These are phyloP conservation scores for Cheilosia scutellata DNA, from an alignment of 2,888 invertebrate species.

Conservation along the genomic window DNA sequence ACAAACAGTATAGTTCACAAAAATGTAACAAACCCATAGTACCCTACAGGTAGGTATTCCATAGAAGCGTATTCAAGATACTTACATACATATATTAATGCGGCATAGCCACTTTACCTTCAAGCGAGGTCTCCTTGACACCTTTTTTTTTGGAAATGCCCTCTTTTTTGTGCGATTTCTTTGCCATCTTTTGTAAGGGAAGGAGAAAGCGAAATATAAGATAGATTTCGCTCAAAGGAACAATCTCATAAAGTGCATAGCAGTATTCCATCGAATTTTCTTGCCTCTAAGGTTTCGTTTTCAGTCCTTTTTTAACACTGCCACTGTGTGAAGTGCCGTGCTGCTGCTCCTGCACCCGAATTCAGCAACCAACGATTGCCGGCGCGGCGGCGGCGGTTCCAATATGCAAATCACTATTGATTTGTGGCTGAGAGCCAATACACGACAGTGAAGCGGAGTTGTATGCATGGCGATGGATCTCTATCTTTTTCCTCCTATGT, in stretches of 20 bases:
- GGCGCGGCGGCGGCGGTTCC: slow-evolving; percentile 49
- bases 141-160: slow-evolving; percentile 11
- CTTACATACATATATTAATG: slow-evolving; percentile 31
- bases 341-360: slow-evolving; percentile 30
- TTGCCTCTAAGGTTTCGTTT: slow-evolving; percentile 23
- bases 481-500: slow-evolving; percentile 48
- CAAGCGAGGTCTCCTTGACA: slow-evolving; percentile 45
- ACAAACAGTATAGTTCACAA: no score
- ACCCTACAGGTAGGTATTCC: slow-evolving; percentile 4
- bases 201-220: slow-evolving; percentile 5
- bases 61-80: background rate
- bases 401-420: slow-evolving; percentile 75
- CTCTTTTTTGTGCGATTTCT: background rate
- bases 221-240: slow-evolving; percentile 63
- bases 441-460: slow-evolving; percentile 67
- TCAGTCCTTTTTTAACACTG: background rate
- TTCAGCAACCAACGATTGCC: background rate
- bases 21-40: background rate
- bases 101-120: slow-evolving; percentile 20
- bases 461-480: slow-evolving; percentile 52
- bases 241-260: slow-evolving; percentile 64
- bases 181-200: background rate
- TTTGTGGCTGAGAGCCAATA: slow-evolving; percentile 75
- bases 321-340: slow-evolving; percentile 10
- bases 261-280: slow-evolving; percentile 52